phyloP scores from a whole-genome alignment of 2,113 vertebrate species.

The Pachypanchax playfairii region DNA sequence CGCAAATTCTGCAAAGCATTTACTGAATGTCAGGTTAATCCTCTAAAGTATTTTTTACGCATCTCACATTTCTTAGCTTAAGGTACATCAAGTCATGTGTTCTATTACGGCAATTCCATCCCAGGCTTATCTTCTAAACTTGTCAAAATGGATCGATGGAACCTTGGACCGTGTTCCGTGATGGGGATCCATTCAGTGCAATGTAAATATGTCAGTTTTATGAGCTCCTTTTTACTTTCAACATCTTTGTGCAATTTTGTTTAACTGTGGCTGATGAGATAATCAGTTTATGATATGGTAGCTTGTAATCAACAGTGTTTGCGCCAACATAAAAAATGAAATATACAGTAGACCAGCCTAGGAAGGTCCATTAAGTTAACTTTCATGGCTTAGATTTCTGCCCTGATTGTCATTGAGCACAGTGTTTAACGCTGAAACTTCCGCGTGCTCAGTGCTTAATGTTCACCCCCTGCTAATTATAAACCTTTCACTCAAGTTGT shows the following conservation, averaged over 20 bases:
- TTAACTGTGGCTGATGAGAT: not conserved
- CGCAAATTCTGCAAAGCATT: not conserved
- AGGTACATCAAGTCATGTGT: not conserved
- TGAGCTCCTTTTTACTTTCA: not conserved
- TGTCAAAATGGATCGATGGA: not conserved
- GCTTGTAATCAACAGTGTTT: too few species aligned
- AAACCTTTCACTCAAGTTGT: constrained; percentile 50
- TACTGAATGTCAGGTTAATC: not conserved
- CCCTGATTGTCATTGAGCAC: constrained; percentile 1
- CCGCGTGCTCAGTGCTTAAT: constrained; percentile 31
- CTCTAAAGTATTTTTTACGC: not conserved
- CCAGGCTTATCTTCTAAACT: not conserved
- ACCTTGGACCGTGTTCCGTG: not conserved
- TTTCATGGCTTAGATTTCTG: not conserved
- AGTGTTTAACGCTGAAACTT: constrained; percentile 32
- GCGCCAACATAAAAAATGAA: too few species aligned
- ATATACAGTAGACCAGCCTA: not conserved
- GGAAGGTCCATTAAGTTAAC: not conserved
- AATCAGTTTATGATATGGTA: not conserved
- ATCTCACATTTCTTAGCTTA: not conserved
- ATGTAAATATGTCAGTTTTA: not conserved
- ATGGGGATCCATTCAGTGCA: not conserved
- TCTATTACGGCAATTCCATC: not conserved
- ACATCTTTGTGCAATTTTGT: not conserved
- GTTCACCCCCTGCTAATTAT: constrained; percentile 42